These are phyloP conservation scores for Anthonomus grandis DNA, from an alignment of 1,140 invertebrate genomes.

Conservation along the genomic window DNA sequence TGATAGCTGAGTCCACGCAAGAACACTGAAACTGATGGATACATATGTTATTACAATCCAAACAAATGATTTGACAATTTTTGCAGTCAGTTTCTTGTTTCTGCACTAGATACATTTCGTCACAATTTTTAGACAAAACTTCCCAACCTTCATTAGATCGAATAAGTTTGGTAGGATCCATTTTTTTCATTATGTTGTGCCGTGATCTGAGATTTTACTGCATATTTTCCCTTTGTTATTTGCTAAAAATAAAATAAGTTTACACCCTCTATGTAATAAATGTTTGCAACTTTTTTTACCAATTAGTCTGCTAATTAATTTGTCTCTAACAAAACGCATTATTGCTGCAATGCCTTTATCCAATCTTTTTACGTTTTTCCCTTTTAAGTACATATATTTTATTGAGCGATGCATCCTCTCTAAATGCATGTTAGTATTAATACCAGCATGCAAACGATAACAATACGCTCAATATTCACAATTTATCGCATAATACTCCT, in stretches of 20 bases:
- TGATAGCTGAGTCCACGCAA: conserved; percentile 16
- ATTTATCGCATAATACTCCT: conserved; percentile 12
- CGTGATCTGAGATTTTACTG: conserved; percentile 5
- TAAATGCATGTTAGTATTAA: conserved; percentile 25
- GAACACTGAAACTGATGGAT: conserved; percentile 22
- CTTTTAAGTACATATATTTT: conserved; percentile 19
- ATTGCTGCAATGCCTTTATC: conserved; percentile 7
- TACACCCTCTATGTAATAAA: too few species aligned
- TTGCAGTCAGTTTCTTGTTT: conserved; percentile 2
- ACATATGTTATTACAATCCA: conserved; percentile 16
- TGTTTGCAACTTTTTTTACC: too few species aligned
- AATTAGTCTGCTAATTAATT: conserved; percentile 14
- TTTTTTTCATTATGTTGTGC: conserved; percentile 9
- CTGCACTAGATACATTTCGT: conserved; percentile 11
- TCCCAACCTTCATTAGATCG: neutral
- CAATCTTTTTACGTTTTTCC: conserved; percentile 12
- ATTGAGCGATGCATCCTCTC: conserved; percentile 15
- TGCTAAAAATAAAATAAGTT: too few species aligned
- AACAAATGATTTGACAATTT: conserved; percentile 18
- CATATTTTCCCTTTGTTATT: conserved; percentile 13
- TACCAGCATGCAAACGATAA: conserved; percentile 7
- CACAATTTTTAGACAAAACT: conserved; percentile 2
- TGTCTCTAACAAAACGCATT: conserved; percentile 19
- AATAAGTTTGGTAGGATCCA: conserved; percentile 9
- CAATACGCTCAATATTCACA: conserved; percentile 16